Conservation (phyloP, 1,140 invertebrate genomes). For the Aphidius gifuensis region DNA sequence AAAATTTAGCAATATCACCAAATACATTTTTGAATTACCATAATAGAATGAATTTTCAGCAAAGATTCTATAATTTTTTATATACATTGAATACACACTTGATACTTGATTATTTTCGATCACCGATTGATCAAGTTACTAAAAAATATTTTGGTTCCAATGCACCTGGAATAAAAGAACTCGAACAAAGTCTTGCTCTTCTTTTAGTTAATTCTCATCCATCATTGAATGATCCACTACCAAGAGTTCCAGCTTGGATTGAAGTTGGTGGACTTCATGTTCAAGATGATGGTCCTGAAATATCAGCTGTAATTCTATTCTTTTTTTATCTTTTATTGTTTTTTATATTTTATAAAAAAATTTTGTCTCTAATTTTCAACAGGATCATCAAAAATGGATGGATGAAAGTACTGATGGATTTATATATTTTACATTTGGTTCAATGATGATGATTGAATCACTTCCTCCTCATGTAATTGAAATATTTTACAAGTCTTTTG, state of each 20-base stretch:
- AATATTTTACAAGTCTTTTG: slow-evolving; percentile 25
- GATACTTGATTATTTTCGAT: slow-evolving; percentile 28
- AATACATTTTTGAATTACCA: too few species aligned
- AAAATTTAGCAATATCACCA: slow-evolving; percentile 46
- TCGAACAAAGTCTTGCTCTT: slow-evolving; percentile 53
- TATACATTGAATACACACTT: not conserved
- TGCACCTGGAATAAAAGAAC: slow-evolving; percentile 42
- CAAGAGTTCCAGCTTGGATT: slow-evolving; percentile 37
- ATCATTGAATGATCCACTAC: slow-evolving; percentile 44
- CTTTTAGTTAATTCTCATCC: slow-evolving; percentile 60
- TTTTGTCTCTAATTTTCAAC: slow-evolving; percentile 9
- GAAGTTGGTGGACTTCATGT: slow-evolving; percentile 45
- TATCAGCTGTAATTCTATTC: not conserved
- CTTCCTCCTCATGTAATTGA: slow-evolving; percentile 17
- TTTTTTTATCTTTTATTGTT: not conserved
- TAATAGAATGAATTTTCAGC: too few species aligned
- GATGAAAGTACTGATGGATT: slow-evolving; percentile 37
- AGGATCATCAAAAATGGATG: slow-evolving; percentile 38
- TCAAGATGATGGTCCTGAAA: slow-evolving; percentile 1
- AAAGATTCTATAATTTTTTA: too few species aligned
- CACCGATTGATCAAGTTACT: slow-evolving; percentile 35
- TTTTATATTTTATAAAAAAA: slow-evolving; percentile 1
- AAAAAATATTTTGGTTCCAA: slow-evolving; percentile 45
- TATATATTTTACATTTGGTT: slow-evolving; percentile 46
- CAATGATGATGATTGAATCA: slow-evolving; percentile 25